These are phyloP conservation scores for Drosophila quinaria DNA, from an alignment of 2,888 invertebrate genomes.

Conservation along the genomic window DNA sequence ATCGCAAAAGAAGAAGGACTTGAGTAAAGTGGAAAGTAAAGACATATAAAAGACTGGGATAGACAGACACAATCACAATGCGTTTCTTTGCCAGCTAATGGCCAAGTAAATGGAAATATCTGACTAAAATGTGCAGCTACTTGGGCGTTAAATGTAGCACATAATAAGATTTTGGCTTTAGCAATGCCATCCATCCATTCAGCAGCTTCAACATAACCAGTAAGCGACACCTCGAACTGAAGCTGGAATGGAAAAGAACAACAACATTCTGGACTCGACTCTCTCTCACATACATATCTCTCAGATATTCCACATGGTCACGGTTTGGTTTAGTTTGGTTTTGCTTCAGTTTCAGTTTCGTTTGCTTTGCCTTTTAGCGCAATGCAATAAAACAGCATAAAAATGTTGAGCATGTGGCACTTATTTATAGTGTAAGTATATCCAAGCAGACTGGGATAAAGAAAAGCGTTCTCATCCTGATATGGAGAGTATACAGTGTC, in stretches of 20 bases:
- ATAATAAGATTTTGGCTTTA: constrained; percentile 70
- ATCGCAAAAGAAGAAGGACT: neutral
- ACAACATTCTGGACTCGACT: neutral
- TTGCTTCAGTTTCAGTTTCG: constrained; percentile 31
- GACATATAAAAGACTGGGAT: constrained; percentile 1
- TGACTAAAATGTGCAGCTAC: constrained; percentile 54
- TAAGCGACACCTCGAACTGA: constrained; percentile 2
- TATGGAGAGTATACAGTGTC: constrained; percentile 1
- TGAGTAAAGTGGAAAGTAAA: constrained; percentile 16
- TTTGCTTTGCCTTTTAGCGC: constrained; percentile 64
- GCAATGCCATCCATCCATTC: constrained; percentile 5
- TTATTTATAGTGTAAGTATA: constrained; percentile 68
- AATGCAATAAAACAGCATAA: constrained; percentile 78
- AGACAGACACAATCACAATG: constrained; percentile 35
- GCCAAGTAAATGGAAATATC: constrained; percentile 44
- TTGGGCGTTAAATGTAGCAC: constrained; percentile 78
- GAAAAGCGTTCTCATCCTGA: neutral
- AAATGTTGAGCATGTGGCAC: constrained; percentile 76
- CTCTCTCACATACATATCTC: neutral
- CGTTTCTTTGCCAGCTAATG: constrained; percentile 35
- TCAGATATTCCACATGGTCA: constrained; percentile 27
- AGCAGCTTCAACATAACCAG: neutral
- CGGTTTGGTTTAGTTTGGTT: constrained; percentile 23
- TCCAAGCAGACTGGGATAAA: neutral
- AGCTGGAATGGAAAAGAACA: too few relatives aligned